Evolutionary conservation across 2,113 vertebrate genomes (phyloP), one percentile per base, ranked within the genome.

Genomic region (Spilogale gracilis): DNA sequence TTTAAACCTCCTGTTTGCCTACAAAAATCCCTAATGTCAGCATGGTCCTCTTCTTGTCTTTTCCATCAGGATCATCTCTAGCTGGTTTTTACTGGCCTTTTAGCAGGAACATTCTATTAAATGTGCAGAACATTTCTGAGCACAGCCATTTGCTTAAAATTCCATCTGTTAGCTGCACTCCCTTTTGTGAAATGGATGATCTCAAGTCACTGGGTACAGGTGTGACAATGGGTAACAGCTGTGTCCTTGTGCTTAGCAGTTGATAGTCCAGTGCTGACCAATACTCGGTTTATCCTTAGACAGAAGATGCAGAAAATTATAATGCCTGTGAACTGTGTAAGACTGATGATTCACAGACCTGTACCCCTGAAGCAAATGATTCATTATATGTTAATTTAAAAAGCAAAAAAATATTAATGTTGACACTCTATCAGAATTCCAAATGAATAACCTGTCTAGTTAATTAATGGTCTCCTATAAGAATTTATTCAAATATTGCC

Each of bases 371-470:
- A 38, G 38, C 38, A 38, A 38, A 38, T 38, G 38, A 38, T 38
- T 38, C 38, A 38, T 38, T 38, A 38, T 38, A 38, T 38, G 38
- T 38, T 38, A 38, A 38, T 38, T 38, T 38, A 38, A 38, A 38
- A 58, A 32, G 27, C 63, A 16, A 86, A 88, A 88, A 69, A 38
- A 65, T 81, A 78, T 17, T 54, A 80, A 84, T 20, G 21, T 61
- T 74, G 45, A 61, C 17, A 83, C 52, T 73, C 67, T 91, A 60
- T 54, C 32, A 91, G 54, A 94, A 89, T 84, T 89, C 78, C 25
- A 96, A 76, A 85, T 81, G 23, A 76, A 32, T 30, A n/a, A n/a
- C 5, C 11, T 65, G 17, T 58, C 95, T 94, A 80, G 74, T 95
- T 95, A 79, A 80, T 16, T 56, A 48, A 45, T 17, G 43, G 3